These are phyloP conservation scores for Athetis lepigone DNA, from an alignment of 2,888 invertebrate species.

Conservation along the genomic window DNA sequence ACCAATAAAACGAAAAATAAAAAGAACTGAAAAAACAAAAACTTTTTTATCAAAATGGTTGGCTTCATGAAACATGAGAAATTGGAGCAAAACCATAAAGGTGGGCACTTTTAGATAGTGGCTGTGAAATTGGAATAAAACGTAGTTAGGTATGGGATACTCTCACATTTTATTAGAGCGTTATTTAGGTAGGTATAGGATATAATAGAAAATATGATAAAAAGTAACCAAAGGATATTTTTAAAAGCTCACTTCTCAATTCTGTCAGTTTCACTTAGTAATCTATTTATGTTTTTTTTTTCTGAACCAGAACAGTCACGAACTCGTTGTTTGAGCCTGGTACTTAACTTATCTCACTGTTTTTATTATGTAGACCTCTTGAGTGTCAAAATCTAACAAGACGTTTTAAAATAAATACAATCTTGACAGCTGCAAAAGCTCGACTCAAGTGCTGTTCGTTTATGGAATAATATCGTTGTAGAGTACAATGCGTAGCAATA, in stretches of 20 bases:
- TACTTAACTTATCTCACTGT: background rate
- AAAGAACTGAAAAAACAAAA: too few relatives aligned
- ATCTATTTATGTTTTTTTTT: conserved; percentile 20
- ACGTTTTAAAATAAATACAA: background rate
- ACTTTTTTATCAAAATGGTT: background rate
- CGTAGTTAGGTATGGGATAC: background rate
- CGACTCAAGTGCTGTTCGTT: background rate
- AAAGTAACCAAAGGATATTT: background rate
- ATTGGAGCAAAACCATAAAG: background rate
- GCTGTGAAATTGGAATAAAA: background rate
- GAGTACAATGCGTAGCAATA: background rate
- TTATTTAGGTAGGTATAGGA: too few relatives aligned
- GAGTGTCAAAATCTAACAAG: conserved; percentile 3
- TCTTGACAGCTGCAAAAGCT: background rate
- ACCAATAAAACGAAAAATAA: too few relatives aligned
- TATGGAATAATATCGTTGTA: background rate
- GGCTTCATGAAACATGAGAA: background rate
- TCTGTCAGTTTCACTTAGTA: conserved; percentile 20
- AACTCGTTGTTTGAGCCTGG: conserved; percentile 4
- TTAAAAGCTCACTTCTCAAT: background rate
- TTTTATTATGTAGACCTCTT: conserved; percentile 8
- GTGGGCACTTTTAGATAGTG: background rate
- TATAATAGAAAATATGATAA: background rate
- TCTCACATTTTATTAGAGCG: too few relatives aligned
- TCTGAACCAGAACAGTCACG: conserved; percentile 17